Evolutionary conservation across 2,797 vertebrate species (phyloP), one percentile per base, ranked within the genome.

Genomic region (Brotula barbata): DNA sequence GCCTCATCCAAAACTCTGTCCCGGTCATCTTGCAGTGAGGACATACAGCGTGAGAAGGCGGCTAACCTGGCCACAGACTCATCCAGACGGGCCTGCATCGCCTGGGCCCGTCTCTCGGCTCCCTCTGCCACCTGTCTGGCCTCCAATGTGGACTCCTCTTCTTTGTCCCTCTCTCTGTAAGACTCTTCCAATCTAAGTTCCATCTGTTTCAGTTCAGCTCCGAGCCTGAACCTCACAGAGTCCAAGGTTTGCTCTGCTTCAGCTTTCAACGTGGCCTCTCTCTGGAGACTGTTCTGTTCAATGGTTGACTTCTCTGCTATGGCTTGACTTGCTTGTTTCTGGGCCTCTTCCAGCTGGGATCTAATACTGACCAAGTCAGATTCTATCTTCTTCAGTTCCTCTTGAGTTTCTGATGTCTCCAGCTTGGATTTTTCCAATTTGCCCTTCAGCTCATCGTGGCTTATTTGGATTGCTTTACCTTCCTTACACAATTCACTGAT

Each of bases 41-140:
- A 97, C 97, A 99, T 99, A 80, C 95, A 97, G 57, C 91, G 93
- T 0, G 93, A 95, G 85, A 99, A 98, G 63, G 96, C 96, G 0
- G 94, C 95, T 36, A 99, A 89, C 65, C 95, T 87, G 41, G 95
- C 96, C 60, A 99, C 78, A 1, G 94, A 93, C 84, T 93, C 91
- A 13, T 96, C 94, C 34, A 98, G 85, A 17, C 75, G 93, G 20
- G 90, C 85, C 75, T 97, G 93, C 68, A 92, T 73, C 58, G 93
- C 85, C 68, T 93, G 93, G 15, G 90, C 83, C 48, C 92, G 92
- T 42, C 75, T 85, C 69, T 94, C 90, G 4, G 94, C 93, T 11
- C 34, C 78, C 39, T 89, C 88, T 23, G 94, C 81, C 11, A 86
- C 58, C 3, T 75, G 83, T 60, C 91, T 90, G 36, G 93, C 90